phyloP scores from a whole-genome alignment of 2,888 invertebrate species.

The Diaprepes abbreviatus region DNA sequence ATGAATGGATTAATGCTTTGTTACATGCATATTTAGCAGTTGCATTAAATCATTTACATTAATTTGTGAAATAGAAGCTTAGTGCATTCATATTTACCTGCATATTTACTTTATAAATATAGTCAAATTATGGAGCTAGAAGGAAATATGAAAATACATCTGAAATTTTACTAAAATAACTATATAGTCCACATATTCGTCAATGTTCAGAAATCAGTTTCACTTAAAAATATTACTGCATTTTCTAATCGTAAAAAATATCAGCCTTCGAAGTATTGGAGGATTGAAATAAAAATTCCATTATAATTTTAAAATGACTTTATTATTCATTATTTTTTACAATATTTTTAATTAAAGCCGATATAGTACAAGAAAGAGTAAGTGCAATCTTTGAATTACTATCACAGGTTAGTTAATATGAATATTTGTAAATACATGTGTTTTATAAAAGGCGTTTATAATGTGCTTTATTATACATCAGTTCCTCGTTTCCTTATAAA shows the following conservation, averaged over 20 bases:
- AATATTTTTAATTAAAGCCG: neutral
- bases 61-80: neutral
- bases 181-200: too few species aligned
- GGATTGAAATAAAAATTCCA: conserved; percentile 19
- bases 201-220: too few species aligned
- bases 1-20: neutral
- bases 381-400: conserved; percentile 15
- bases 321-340: neutral
- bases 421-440: neutral
- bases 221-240: too few species aligned
- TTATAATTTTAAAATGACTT: neutral
- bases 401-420: conserved; percentile 39
- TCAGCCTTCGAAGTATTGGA: neutral
- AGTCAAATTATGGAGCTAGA: too few species aligned
- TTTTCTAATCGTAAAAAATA: too few species aligned
- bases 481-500: neutral
- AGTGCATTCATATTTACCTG: conserved; percentile 25
- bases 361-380: neutral
- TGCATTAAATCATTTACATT: neutral
- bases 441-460: neutral
- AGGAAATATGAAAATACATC: too few species aligned
- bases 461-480: neutral
- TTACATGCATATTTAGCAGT: neutral
- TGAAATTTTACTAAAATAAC: too few species aligned
- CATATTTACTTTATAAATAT: neutral